These are phyloP conservation scores for Zygothrica quintamaculata DNA, from an alignment of 2,888 invertebrate species.

Conservation along the genomic window DNA sequence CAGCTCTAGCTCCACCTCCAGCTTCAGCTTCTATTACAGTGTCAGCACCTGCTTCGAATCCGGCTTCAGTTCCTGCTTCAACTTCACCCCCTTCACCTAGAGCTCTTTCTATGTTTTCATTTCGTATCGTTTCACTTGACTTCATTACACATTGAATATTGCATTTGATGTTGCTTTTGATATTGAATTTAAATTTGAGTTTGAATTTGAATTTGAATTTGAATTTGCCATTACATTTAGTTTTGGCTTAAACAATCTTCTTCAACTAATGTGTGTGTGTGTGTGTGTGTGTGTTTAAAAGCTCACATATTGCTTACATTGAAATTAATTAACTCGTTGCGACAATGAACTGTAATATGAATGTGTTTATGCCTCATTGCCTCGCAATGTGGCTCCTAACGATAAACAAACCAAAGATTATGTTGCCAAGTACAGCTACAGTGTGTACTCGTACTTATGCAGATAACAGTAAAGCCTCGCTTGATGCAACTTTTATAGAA, in stretches of 20 bases:
- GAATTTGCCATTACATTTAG: conserved; percentile 11
- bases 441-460: too few species aligned
- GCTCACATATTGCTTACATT: not conserved
- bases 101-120: conserved; percentile 26
- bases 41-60: not conserved
- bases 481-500: too few species aligned
- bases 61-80: conserved; percentile 2
- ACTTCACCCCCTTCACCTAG: conserved; percentile 6
- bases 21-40: too few species aligned
- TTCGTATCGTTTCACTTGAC: conserved; percentile 52
- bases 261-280: conserved; percentile 17
- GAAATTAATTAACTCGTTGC: conserved; percentile 4
- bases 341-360: not conserved
- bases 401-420: not conserved
- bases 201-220: conserved; percentile 13
- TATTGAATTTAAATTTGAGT: too few species aligned
- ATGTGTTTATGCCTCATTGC: not conserved
- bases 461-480: not conserved
- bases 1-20: too few species aligned
- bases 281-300: conserved; percentile 2
- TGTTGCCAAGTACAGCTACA: not conserved
- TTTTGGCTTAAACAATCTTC: conserved; percentile 30
- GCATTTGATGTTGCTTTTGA: conserved; percentile 9
- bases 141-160: conserved; percentile 49
- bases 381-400: not conserved